A percentile compares a stretch with the other conserved stretches of the same genome.
These are phyloP conservation scores for Drosophila borealis DNA, from an alignment of 2,888 invertebrate species.

Conservation along the genomic window DNA sequence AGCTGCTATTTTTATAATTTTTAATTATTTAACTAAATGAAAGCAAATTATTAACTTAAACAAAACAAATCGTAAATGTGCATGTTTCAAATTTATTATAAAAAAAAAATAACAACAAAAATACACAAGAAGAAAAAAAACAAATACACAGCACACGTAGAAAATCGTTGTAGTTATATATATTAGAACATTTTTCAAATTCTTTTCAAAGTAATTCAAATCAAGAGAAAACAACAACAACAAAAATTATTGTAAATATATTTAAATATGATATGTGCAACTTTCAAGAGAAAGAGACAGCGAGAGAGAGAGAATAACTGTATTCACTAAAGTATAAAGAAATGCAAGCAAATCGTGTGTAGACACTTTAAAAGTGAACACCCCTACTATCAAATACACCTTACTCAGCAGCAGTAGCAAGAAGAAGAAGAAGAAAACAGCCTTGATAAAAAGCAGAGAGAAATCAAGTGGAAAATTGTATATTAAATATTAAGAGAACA, in stretches of 20 bases:
- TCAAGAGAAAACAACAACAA: slow-evolving; percentile 4
- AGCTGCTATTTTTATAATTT: slow-evolving; percentile 71
- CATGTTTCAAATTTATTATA: slow-evolving; percentile 61
- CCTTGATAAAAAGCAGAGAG: slow-evolving; percentile 8
- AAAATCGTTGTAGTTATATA: slow-evolving; percentile 70
- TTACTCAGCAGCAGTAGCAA: slow-evolving; percentile 4
- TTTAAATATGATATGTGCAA: slow-evolving; percentile 59
- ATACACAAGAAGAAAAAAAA: slow-evolving; percentile 21
- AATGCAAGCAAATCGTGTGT: slow-evolving; percentile 11
- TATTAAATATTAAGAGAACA: slow-evolving; percentile 40
- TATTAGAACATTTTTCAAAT: slow-evolving; percentile 59
- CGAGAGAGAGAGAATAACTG: slow-evolving; percentile 5
- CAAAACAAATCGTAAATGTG: slow-evolving; percentile 44
- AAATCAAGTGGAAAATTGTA: slow-evolving; percentile 29
- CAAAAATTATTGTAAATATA: slow-evolving; percentile 62
- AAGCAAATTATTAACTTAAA: slow-evolving; percentile 55
- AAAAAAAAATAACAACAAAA: slow-evolving; percentile 21
- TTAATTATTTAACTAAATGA: slow-evolving; percentile 54
- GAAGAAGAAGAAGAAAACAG: neutral
- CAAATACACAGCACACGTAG: slow-evolving; percentile 45
- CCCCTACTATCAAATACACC: slow-evolving; percentile 9
- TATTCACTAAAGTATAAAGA: slow-evolving; percentile 10
- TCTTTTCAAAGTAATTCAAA: slow-evolving; percentile 23
- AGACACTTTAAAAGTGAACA: slow-evolving; percentile 33
- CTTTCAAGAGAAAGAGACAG: slow-evolving; percentile 4